Percentiles rank a stretch among this genome's conserved stretches.
Conservation (phyloP, 2,797 vertebrate species). For the Onychomys leucogaster region DNA sequence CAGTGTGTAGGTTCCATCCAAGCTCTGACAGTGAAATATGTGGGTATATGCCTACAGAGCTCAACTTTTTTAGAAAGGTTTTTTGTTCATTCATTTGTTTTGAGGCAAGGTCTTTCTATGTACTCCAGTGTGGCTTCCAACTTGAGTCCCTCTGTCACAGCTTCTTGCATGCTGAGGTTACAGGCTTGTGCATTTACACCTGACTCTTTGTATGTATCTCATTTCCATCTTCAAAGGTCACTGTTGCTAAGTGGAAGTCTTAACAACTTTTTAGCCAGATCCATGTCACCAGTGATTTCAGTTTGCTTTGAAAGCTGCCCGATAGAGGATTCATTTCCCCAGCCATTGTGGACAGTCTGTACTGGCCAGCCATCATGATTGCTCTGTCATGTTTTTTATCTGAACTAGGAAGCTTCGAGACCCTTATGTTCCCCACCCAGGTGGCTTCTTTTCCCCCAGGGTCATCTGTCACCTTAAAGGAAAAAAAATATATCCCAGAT, state of each 20-base stretch:
- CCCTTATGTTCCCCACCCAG: slow-evolving; percentile 91
- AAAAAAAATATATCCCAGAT: slow-evolving; percentile 93
- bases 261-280: slow-evolving; percentile 96
- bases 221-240: slow-evolving; percentile 68
- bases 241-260: slow-evolving; percentile 90
- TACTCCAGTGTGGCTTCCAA: neutral
- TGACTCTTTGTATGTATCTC: neutral
- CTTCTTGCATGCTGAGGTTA: neutral
- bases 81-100: neutral
- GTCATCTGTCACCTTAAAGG: slow-evolving; percentile 94
- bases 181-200: too few species aligned
- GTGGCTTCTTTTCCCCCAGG: slow-evolving; percentile 92
- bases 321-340: neutral
- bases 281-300: slow-evolving; percentile 96
- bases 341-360: neutral
- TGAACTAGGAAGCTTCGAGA: neutral
- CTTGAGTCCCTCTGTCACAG: too few species aligned
- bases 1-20: slow-evolving; percentile 77
- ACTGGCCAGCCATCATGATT: neutral
- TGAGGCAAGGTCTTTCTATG: neutral
- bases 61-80: neutral
- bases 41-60: slow-evolving; percentile 36
- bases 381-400: neutral
- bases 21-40: slow-evolving; percentile 66
- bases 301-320: slow-evolving; percentile 95